Evolutionary conservation across 1,140 invertebrate species (phyloP), one percentile per base, ranked within the genome.

Genomic region (Bilobella aurantiaca): DNA sequence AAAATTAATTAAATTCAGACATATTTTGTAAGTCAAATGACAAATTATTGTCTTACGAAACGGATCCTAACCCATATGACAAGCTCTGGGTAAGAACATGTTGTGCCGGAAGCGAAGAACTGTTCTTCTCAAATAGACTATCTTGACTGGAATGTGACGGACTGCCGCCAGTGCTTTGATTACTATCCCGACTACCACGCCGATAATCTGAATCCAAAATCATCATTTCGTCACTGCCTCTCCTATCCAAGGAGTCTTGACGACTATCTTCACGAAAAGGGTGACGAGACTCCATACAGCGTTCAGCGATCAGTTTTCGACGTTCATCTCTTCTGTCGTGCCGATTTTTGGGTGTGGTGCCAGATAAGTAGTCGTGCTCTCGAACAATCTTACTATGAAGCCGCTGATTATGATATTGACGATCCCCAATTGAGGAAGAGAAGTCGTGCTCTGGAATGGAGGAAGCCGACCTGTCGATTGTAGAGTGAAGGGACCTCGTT

Each of bases 191-290:
- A 66, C 62, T 78, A 65, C 1, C 73, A 64, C 23, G 75, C 73
- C 30, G 32, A 53, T 56, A 2, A 1, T 57, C 59, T 25, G 56
- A 59, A 29, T 66, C 61, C 14, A 58, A 14, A 18, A 42, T 57
- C 25, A 65, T 31, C 1, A 21, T 76, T 14, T 76, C 77, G 62
- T 83, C 81, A 57, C 81, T 80, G 57, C 82, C 81, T 61, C 81
- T 25, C 28, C 62, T 56, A 29, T 61, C 59, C 77, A 2, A 49
- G 47, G 25, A 27, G 30, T 49, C 30, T 23, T 42, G 46, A 57
- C 25, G 57, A 34, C 21, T 57, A 67, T 18, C n/a, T 16, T 21
- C 53, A 27, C 12, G 46, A 60, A 0, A 3, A 61, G 42, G 64
- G n/a, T n/a, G n/a, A 49, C 56, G 60, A 62, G 32, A 49, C 60